phyloP scores from a whole-genome alignment of 2,888 invertebrate species.

The Aleiodes alternator region DNA sequence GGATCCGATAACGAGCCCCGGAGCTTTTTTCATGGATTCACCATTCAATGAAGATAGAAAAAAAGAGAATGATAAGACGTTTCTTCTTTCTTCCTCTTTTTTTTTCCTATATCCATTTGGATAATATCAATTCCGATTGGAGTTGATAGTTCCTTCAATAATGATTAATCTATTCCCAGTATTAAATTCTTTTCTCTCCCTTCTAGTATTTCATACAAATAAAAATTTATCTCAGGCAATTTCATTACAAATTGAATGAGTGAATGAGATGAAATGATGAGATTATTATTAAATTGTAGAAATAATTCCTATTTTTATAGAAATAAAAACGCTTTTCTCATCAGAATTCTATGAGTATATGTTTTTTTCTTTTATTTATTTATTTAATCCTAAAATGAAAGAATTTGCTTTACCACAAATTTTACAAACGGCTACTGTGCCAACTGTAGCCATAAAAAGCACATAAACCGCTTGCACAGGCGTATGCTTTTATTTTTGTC shows the following conservation, averaged over 20 bases:
- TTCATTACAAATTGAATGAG: background rate
- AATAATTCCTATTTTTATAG: too few relatives aligned
- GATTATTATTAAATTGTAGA: too few relatives aligned
- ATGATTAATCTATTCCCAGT: slow-evolving; percentile 9
- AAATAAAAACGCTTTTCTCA: too few relatives aligned
- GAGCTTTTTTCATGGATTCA: slow-evolving; percentile 39
- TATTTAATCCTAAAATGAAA: background rate
- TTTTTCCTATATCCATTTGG: background rate
- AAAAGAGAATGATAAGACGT: slow-evolving; percentile 2
- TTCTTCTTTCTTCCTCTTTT: background rate
- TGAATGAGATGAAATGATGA: too few relatives aligned
- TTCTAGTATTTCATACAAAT: background rate
- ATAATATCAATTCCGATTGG: slow-evolving; percentile 16
- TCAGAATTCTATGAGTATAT: too few relatives aligned
- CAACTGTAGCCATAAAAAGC: slow-evolving; percentile 42
- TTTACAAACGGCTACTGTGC: slow-evolving; percentile 28
- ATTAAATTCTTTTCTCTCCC: background rate
- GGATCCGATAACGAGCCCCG: slow-evolving; percentile 44
- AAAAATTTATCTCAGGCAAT: background rate
- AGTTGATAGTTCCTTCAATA: slow-evolving; percentile 12
- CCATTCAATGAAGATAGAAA: slow-evolving; percentile 14
- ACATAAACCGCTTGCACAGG: slow-evolving; percentile 39
- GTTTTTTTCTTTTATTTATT: background rate
- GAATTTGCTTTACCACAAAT: slow-evolving; percentile 16
- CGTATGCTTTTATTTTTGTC: slow-evolving; percentile 40